A percentile compares a stretch with the other conserved stretches of the same genome.
Conservation (phyloP, 2,888 invertebrate genomes). For the Eupithecia vulgata region DNA sequence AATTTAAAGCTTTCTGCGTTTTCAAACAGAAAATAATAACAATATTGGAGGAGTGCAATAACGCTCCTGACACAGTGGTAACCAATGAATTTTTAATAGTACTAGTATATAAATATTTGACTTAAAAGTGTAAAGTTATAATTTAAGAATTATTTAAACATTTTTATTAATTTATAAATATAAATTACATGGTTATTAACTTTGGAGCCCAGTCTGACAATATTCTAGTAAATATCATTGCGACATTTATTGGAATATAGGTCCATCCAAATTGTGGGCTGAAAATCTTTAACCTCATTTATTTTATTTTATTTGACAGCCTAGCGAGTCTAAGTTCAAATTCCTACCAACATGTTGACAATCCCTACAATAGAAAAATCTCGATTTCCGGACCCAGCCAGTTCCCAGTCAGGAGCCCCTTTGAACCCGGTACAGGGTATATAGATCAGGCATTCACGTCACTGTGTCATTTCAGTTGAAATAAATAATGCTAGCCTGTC, state of each 20-base stretch:
- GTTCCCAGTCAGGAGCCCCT: slow-evolving; percentile 22
- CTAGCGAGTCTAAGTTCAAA: not conserved
- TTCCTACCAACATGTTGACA: not conserved
- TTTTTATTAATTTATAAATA: no score
- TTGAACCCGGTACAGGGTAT: slow-evolving; percentile 44
- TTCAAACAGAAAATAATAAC: not conserved
- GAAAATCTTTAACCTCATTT: not conserved
- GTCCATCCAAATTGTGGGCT: not conserved
- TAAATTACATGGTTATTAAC: not conserved
- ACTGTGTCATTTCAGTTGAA: slow-evolving; percentile 57
- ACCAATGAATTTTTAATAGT: no score
- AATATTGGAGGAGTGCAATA: not conserved
- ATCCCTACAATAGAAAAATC: not conserved
- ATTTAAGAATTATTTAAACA: no score
- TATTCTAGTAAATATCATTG: not conserved
- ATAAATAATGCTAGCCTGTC: slow-evolving; percentile 67
- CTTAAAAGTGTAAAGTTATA: no score
- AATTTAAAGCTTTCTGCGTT: not conserved
- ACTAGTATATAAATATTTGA: no score
- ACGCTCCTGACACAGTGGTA: not conserved
- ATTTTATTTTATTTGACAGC: not conserved
- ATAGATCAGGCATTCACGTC: slow-evolving; percentile 62
- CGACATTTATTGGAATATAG: no score
- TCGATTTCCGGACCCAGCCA: not conserved
- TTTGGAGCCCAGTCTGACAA: not conserved